Conservation (phyloP, 2,113 vertebrate genomes). For the zebrafish (Danio rerio) region GRCz12tu NC_133193.1:50783501-50784000, state of each 20-base stretch:
- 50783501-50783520: too few relatives aligned
- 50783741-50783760: slow-evolving; percentile 62
- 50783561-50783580: too few relatives aligned
- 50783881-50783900: slow-evolving; percentile 53
- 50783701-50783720: slow-evolving; percentile 44
- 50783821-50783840: slow-evolving; percentile 41
- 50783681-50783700: slow-evolving; percentile 22
- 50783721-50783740: too few relatives aligned
- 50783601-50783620: slow-evolving; percentile 10
- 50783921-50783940: slow-evolving; percentile 59
- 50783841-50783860: slow-evolving; percentile 29
- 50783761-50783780: slow-evolving; percentile 59
- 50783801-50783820: slow-evolving; percentile 17
- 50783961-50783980: not conserved
- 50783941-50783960: slow-evolving; percentile 57
- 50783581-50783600: slow-evolving; percentile 25
- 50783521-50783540: too few relatives aligned
- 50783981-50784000: not conserved
- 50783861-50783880: not conserved
- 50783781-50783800: too few relatives aligned
- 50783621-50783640: too few relatives aligned
- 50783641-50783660: slow-evolving; percentile 36
- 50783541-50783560: too few relatives aligned
- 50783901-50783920: slow-evolving; percentile 64
- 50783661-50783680: slow-evolving; percentile 6